phyloP scores from a whole-genome alignment of 2,113 vertebrate genomes.

The Heterotilapia buettikoferi region DNA sequence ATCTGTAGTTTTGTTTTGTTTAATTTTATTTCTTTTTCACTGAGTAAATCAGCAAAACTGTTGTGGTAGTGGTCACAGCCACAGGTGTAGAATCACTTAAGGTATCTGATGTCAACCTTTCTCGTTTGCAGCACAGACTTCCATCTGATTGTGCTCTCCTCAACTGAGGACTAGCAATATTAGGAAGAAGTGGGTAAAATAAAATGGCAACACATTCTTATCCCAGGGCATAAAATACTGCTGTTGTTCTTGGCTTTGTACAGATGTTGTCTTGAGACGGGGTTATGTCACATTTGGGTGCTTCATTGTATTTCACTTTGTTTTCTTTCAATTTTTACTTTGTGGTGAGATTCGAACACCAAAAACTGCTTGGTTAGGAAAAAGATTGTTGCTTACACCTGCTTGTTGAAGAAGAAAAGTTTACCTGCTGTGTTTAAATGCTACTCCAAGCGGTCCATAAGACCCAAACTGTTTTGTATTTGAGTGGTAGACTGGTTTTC shows the following conservation, averaged over 20 bases:
- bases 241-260: neutral
- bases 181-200: neutral
- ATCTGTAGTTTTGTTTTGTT: neutral
- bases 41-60: neutral
- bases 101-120: constrained; percentile 26
- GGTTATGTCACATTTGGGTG: neutral
- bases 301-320: neutral
- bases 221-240: neutral
- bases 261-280: neutral
- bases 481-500: neutral
- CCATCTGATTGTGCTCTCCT: neutral
- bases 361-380: neutral
- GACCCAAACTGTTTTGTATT: neutral
- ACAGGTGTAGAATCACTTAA: neutral
- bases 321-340: neutral
- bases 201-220: neutral
- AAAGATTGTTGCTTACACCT: neutral
- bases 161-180: constrained; percentile 1
- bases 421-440: neutral
- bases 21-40: neutral
- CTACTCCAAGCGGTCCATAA: neutral
- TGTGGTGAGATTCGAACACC: neutral
- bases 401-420: neutral
- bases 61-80: neutral
- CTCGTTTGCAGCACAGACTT: neutral